Evolutionary conservation across 2,888 invertebrate species (phyloP).

Genomic region (Myathropa florea): DNA sequence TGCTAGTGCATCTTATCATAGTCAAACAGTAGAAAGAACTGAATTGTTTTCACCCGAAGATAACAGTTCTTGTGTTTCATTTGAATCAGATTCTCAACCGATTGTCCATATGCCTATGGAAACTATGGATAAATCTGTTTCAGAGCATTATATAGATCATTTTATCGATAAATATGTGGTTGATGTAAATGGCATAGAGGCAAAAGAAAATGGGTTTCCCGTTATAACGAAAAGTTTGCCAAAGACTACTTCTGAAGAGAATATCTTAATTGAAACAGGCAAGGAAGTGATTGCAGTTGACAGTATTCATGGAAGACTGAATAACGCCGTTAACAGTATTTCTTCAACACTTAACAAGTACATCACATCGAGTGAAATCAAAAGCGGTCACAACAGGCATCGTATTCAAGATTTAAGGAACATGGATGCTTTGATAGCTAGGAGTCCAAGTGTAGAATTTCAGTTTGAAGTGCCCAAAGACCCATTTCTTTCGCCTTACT

Average conservation of each 20-base stretch:
- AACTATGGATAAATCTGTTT: conserved; percentile 74
- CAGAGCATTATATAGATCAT: conserved; percentile 77
- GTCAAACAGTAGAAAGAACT: conserved; percentile 79
- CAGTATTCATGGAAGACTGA: conserved; percentile 81
- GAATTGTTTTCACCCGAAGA: conserved; percentile 79
- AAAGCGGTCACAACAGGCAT: conserved; percentile 74
- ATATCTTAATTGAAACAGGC: conserved; percentile 78
- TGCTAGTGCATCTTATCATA: conserved; percentile 80
- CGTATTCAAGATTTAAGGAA: conserved; percentile 79
- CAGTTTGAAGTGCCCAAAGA: conserved; percentile 88
- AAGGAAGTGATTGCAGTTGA: conserved; percentile 78
- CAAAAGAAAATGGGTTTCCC: conserved; percentile 63
- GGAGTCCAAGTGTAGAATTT: conserved; percentile 86
- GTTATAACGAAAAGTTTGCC: conserved; percentile 49
- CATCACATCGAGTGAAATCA: conserved; percentile 81
- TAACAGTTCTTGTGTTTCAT: conserved; percentile 79
- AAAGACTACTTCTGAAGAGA: conserved; percentile 77
- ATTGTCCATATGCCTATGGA: conserved; percentile 78
- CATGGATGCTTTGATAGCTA: conserved; percentile 78
- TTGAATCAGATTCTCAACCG: conserved; percentile 80
- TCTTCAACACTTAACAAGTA: conserved; percentile 83
- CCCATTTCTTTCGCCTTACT: conserved; percentile 94
- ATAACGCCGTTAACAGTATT: conserved; percentile 84
- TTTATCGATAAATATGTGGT: conserved; percentile 78
- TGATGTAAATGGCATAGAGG: conserved; percentile 77